Percentiles rank a stretch among this genome's conserved stretches.
Evolutionary conservation across 2,888 invertebrate species (phyloP).

Genomic region (Listrodromus nycthemerus): DNA sequence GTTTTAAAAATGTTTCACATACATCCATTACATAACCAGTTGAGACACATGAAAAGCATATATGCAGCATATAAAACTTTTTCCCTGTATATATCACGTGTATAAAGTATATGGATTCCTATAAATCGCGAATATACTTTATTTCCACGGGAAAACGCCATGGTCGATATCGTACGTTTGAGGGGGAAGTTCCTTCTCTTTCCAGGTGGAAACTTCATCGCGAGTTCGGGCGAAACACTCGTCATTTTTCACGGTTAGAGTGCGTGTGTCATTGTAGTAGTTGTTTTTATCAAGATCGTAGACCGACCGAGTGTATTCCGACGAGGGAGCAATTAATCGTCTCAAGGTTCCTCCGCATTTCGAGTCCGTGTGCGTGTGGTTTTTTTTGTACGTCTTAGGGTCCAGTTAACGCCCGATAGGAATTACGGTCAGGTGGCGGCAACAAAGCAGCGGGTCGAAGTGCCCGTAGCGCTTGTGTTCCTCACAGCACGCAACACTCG

Average conservation of each 20-base stretch:
- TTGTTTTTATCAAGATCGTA: constrained; percentile 4
- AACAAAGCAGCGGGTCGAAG: constrained; percentile 43
- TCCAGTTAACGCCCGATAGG: constrained; percentile 68
- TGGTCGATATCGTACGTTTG: not conserved
- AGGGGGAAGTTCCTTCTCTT: not conserved
- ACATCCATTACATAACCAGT: too few species aligned
- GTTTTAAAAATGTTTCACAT: too few species aligned
- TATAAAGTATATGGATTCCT: not conserved
- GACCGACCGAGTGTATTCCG: not conserved
- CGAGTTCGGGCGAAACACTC: not conserved
- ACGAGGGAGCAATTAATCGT: not conserved
- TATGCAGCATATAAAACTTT: too few species aligned
- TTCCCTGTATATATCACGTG: not conserved
- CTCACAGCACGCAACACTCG: constrained; percentile 11
- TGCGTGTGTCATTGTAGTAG: not conserved
- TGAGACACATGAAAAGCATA: too few species aligned
- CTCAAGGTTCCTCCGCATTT: not conserved
- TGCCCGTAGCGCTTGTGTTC: constrained; percentile 4
- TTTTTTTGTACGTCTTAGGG: not conserved
- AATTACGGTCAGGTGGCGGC: constrained; percentile 70
- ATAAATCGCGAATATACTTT: not conserved
- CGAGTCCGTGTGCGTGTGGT: not conserved
- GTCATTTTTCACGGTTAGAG: not conserved
- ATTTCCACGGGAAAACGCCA: not conserved
- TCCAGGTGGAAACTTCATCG: not conserved